These are phyloP conservation scores for Graphium colonna DNA, from an alignment of 2,888 invertebrate species.

Conservation along the genomic window DNA sequence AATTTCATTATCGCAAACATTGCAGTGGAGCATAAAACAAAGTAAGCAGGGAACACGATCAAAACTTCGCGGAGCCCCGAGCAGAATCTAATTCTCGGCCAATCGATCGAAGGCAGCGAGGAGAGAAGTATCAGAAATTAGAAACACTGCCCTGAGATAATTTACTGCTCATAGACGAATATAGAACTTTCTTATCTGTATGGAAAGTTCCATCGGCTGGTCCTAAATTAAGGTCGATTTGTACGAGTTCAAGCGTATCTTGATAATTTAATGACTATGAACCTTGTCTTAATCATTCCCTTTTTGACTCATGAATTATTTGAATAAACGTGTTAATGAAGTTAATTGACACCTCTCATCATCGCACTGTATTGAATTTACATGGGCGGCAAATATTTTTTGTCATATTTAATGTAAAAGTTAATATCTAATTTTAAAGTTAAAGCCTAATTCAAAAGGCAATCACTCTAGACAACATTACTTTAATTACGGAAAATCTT, in stretches of 20 bases:
- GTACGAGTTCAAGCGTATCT: not conserved
- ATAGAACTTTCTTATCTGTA: slow-evolving; percentile 14
- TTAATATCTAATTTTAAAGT: too few relatives aligned
- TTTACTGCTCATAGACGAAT: slow-evolving; percentile 11
- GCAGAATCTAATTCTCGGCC: slow-evolving; percentile 35
- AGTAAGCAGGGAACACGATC: slow-evolving; percentile 16
- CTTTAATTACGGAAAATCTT: too few relatives aligned
- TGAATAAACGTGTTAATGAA: too few relatives aligned
- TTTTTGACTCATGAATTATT: slow-evolving; percentile 1
- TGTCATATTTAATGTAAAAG: too few relatives aligned
- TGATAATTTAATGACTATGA: not conserved
- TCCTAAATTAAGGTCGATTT: slow-evolving; percentile 5
- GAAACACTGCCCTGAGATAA: slow-evolving; percentile 15
- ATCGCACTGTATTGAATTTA: too few relatives aligned
- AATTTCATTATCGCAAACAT: too few relatives aligned
- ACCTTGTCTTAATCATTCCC: not conserved
- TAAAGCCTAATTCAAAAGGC: too few relatives aligned
- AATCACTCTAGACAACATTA: too few relatives aligned
- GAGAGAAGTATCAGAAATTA: slow-evolving; percentile 14
- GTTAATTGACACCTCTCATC: too few relatives aligned
- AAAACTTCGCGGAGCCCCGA: slow-evolving; percentile 38
- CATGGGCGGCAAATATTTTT: too few relatives aligned
- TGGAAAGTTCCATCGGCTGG: not conserved
- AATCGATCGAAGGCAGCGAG: slow-evolving; percentile 31
- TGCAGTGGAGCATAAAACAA: not conserved